A percentile compares a stretch with the other conserved stretches of the same genome.
Conservation (phyloP, 2,113 vertebrate species). For the Excalfactoria chinensis region DNA sequence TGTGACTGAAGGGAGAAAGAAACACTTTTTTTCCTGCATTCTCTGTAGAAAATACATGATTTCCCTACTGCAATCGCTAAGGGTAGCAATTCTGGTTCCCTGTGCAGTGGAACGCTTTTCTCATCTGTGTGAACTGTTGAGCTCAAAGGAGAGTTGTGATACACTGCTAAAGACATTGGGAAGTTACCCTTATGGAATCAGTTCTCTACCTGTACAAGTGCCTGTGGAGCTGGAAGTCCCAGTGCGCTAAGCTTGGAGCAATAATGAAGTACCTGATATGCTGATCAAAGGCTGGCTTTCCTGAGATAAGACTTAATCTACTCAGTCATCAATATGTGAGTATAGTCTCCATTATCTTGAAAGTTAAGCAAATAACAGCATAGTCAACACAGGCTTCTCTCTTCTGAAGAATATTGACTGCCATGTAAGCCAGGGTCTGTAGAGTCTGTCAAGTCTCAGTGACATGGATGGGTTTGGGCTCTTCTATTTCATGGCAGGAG, state of each 20-base stretch:
- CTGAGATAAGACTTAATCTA: not conserved
- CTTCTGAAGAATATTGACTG: not conserved
- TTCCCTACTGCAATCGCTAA: not conserved
- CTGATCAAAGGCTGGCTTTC: not conserved
- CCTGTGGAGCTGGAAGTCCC: not conserved
- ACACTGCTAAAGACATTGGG: not conserved
- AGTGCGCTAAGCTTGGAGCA: not conserved
- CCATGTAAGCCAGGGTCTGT: rapidly evolving
- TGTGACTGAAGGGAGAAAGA: not conserved
- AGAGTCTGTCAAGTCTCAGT: not conserved
- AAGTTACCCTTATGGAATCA: not conserved
- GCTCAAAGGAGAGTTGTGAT: not conserved
- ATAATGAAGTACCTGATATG: rapidly evolving
- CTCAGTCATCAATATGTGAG: not conserved
- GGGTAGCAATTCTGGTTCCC: not conserved
- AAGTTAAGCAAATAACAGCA: not conserved
- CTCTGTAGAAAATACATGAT: not conserved
- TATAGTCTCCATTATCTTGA: not conserved
- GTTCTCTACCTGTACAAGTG: not conserved
- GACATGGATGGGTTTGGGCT: not conserved
- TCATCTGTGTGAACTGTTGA: not conserved
- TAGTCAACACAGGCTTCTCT: not conserved
- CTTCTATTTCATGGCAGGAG: not conserved
- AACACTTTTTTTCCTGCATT: not conserved
- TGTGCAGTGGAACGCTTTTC: not conserved